Base-by-base conservation (phyloP, 2,888 invertebrate genomes). In the Pseudococcus jackbeardsleyi region DNA sequence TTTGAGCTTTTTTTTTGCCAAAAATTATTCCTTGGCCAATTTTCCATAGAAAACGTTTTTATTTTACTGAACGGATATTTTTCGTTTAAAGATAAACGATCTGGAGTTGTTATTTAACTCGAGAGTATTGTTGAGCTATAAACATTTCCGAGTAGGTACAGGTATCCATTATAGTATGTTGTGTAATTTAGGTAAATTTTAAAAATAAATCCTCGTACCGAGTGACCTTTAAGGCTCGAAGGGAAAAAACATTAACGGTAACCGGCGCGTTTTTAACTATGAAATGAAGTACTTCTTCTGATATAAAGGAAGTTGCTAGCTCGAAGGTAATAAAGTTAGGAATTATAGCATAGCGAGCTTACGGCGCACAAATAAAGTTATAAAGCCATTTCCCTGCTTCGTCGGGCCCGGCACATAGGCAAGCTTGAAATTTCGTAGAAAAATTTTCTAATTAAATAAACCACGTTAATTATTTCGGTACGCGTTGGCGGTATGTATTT, bases 221-320 rank as follows among this genome's bases (percentile, higher is more conserved):
- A 64, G 64, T 64, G 64, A 64, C 64, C 64, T 64, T 64, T 22
- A 22, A 64, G 64, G 64, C 64, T 64, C 19, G 64, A 64, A 64
- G 64, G 22, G 64, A 64, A 64, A 64, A 64, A 64, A 64, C 64
- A 64, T 64, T 64, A 64, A 64, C 64, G 64, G 19, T 64, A 50
- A 50, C 50, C 15, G 64, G 64, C 22, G 19, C 64, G 11, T 64
- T 64, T 64, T 64, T 64, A 64, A 64, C 64, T 64, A 64, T 22
- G 22, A 64, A 64, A 64, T 64, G 64, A 64, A 64, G 64, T 64
- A 64, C 64, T 64, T 64, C 64, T 64, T 64, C 64, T 64, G 64
- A 64, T 64, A 64, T 64, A 22, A 64, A 64, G 22, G 64, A 64
- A 64, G 64, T 64, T 64, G 64, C 64, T 22, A 64, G 64, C 64